Conservation (phyloP, 2,113 vertebrate genomes). For the Paradisaea rubra region DNA sequence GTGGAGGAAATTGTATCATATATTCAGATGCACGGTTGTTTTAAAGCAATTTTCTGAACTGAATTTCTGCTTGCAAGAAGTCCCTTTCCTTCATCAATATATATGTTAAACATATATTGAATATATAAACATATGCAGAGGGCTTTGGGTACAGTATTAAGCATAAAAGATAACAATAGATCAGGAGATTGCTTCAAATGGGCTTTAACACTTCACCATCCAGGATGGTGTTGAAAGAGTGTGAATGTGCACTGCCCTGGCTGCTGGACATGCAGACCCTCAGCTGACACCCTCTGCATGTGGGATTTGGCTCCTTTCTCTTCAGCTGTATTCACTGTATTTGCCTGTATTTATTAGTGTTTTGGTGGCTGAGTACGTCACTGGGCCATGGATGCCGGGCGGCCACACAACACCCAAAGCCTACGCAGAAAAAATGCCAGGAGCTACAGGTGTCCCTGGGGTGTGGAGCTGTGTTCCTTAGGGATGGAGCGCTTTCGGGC, state of each 20-base stretch:
- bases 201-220: background rate
- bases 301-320: background rate
- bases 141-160: background rate
- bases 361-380: background rate
- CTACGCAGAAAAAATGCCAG: background rate
- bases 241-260: background rate
- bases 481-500: rapidly evolving
- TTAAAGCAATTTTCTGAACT: background rate
- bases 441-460: rapidly evolving
- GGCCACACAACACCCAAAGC: background rate
- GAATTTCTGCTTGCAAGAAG: background rate
- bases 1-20: background rate
- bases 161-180: background rate
- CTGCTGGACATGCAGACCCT: background rate
- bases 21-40: background rate
- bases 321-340: background rate
- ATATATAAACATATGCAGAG: background rate
- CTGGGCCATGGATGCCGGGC: background rate
- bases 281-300: background rate
- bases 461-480: background rate
- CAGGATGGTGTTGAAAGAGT: background rate
- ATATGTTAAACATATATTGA: background rate
- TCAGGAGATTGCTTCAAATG: background rate
- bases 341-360: background rate
- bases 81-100: background rate